Percentiles rank a stretch among this genome's conserved stretches.
These are phyloP conservation scores for Hemitrygon akajei DNA, from an alignment of 2,797 vertebrate genomes.

Conservation along the genomic window DNA sequence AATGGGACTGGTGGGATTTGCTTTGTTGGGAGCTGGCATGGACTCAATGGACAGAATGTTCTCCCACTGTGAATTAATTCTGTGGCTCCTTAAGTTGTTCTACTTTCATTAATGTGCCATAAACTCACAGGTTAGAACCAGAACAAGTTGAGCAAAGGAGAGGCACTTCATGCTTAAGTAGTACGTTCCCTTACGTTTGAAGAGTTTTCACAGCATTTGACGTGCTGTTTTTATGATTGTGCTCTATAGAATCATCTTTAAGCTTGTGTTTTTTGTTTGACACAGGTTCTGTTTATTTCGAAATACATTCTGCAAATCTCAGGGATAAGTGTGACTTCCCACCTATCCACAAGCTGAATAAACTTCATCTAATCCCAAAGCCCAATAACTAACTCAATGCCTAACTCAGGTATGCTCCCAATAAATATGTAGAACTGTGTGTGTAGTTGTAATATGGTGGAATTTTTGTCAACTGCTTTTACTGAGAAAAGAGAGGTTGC, in stretches of 20 bases:
- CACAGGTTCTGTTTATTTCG: conserved; percentile 6
- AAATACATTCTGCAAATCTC: neutral
- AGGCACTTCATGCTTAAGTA: neutral
- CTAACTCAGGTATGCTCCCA: neutral
- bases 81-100: too few species aligned
- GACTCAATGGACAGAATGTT: too few species aligned
- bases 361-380: neutral
- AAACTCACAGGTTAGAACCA: neutral
- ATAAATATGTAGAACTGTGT: neutral
- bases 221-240: neutral
- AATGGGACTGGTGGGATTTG: too few species aligned
- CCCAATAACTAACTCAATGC: neutral
- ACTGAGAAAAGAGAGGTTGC: neutral
- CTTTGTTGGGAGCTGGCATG: too few species aligned
- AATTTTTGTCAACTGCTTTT: neutral
- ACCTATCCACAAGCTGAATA: neutral
- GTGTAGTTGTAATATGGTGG: neutral
- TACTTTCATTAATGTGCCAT: neutral
- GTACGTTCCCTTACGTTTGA: neutral
- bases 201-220: neutral
- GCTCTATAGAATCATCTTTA: neutral
- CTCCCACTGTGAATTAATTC: too few species aligned
- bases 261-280: neutral
- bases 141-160: neutral
- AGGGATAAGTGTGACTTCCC: neutral